Conservation (phyloP, 2,797 vertebrate species). For the Euphonia xanthogaster region DNA sequence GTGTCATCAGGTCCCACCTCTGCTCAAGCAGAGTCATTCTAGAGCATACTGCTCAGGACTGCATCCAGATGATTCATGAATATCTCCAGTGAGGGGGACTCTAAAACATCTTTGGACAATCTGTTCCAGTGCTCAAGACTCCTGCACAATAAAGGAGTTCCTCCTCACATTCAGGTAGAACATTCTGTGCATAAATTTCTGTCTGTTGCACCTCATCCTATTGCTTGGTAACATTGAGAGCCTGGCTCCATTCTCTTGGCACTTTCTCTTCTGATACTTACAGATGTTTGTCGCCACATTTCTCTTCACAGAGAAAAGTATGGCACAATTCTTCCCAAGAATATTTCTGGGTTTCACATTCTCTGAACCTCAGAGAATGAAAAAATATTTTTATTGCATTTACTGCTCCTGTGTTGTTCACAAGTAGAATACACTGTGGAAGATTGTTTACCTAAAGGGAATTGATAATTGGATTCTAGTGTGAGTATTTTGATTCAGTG, state of each 20-base stretch:
- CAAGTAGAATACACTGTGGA: neutral
- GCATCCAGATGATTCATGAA: neutral
- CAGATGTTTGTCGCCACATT: neutral
- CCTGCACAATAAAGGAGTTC: neutral
- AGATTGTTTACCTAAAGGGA: neutral
- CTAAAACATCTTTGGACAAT: neutral
- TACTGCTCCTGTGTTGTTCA: neutral
- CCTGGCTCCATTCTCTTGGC: neutral
- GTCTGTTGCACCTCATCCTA: neutral
- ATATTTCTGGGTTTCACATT: neutral
- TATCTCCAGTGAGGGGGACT: neutral
- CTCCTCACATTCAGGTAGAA: neutral
- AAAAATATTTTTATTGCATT: neutral
- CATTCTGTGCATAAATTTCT: neutral
- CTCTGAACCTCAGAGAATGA: neutral
- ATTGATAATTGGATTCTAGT: neutral
- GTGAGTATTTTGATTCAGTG: neutral
- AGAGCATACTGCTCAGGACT: neutral
- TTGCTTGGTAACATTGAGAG: neutral
- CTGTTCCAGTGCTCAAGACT: neutral
- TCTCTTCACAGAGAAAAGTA: neutral
- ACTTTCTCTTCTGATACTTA: rapidly evolving
- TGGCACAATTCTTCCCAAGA: neutral
- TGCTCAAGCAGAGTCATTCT: neutral
- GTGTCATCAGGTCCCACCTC: neutral